Evolutionary conservation across 2,113 vertebrate genomes (phyloP).

Genomic region (Rhinolophus ferrumequinum): DNA sequence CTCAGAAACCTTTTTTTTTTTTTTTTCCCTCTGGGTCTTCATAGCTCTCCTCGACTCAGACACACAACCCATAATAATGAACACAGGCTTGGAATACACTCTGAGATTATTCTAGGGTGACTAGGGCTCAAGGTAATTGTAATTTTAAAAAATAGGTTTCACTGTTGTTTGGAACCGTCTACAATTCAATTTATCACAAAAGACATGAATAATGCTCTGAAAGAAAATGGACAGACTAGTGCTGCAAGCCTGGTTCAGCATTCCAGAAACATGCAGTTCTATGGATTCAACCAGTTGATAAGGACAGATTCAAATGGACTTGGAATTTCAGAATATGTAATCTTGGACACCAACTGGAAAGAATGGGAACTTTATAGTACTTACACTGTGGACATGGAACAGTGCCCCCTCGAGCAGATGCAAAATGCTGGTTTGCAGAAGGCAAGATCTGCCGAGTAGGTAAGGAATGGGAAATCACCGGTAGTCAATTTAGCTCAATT

Average conservation of each 20-base stretch:
- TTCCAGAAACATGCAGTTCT: conserved; percentile 89
- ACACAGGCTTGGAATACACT: conserved; percentile 58
- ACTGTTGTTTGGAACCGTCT: conserved; percentile 96
- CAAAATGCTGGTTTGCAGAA: conserved; percentile 93
- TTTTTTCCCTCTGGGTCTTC: conserved; percentile 52
- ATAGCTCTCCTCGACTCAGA: conserved; percentile 63
- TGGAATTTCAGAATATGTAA: conserved; percentile 87
- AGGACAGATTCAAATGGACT: conserved; percentile 87
- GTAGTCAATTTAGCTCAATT: not conserved
- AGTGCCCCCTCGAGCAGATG: conserved; percentile 88
- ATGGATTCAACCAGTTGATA: conserved; percentile 91
- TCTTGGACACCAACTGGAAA: conserved; percentile 90
- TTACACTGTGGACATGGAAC: conserved; percentile 87
- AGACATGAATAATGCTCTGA: conserved; percentile 88
- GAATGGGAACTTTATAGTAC: conserved; percentile 88
- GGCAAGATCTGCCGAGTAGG: conserved; percentile 90
- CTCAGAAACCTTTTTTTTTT: conserved; percentile 53
- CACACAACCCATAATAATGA: conserved; percentile 62
- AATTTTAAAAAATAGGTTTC: conserved; percentile 86
- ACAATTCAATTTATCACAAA: conserved; percentile 91
- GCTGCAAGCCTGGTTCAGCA: conserved; percentile 88
- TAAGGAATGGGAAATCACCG: conserved; percentile 78
- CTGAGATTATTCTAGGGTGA: conserved; percentile 61
- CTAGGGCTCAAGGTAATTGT: conserved; percentile 72
- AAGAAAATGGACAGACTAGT: conserved; percentile 83